Evolutionary conservation across 2,797 vertebrate species (phyloP), one percentile per base, ranked within the genome.

Genomic region (Sphenodon punctatus): DNA sequence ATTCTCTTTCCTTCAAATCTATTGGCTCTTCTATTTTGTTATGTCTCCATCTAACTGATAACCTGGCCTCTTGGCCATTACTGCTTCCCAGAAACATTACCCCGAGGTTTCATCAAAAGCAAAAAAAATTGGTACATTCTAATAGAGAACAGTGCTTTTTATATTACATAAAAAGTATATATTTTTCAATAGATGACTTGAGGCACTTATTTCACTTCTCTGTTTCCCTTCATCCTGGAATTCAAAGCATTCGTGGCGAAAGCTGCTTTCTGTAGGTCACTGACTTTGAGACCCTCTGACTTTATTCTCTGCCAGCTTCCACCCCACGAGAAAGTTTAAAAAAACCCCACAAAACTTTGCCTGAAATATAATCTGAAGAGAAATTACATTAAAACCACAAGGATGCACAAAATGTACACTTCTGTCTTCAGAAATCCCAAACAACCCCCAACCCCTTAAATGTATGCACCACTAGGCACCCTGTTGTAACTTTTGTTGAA

Each of bases 1-100:
- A 30, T 85, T 87, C 85, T 68, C 48, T 74, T 14, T 63, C 80
- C 68, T 84, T 89, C 73, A 69, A 42, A 71, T 46, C 13, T 22
- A 78, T 71, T 56, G 39, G 48, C 87, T 82, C 53, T 75, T 87
- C 53, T 76, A 3, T 87, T 77, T 39, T 53, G 75, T 74, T 66
- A 11, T 34, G 34, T 23, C 58, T 77, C 85, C 65, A 64, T 75
- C 87, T 72, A 88, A 91, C 39, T 12, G 64, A 75, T 88, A 90
- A 74, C 84, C 74, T 88, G 87, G 75, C 51, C 67, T 58, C 56
- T 86, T 60, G 74, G 61, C 80, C 49, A 63, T 78, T 85, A 78
- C 67, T 70, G 51, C 49, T 92, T 90, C 76, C 76, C 56, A 75
- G 60, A 90, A 92, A 43, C 45, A 75, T 82, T 85, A 73, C 77